Conservation (phyloP, 2,797 vertebrate genomes). For the Carduelis carduelis region DNA sequence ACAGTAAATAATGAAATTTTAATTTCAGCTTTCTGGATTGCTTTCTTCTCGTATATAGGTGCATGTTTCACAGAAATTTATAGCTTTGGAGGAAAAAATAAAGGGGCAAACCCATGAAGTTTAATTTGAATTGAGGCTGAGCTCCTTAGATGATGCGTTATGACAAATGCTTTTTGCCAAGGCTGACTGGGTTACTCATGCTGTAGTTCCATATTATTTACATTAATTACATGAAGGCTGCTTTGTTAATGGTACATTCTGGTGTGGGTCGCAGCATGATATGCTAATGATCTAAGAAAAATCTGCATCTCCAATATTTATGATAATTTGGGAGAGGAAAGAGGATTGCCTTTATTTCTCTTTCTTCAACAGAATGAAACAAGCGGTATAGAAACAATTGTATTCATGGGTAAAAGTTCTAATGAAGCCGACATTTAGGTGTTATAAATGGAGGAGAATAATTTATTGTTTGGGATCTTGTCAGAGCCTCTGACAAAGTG, state of each 20-base stretch:
- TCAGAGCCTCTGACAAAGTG: slow-evolving; percentile 67
- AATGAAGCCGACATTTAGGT: slow-evolving; percentile 68
- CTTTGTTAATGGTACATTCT: slow-evolving; percentile 86
- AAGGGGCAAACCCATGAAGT: slow-evolving; percentile 79
- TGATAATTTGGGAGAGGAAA: slow-evolving; percentile 81
- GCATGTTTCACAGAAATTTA: slow-evolving; percentile 89
- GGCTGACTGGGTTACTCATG: slow-evolving; percentile 86
- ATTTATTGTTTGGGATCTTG: slow-evolving; percentile 65
- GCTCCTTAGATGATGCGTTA: slow-evolving; percentile 81
- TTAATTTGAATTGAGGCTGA: slow-evolving; percentile 83
- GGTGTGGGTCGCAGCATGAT: slow-evolving; percentile 84
- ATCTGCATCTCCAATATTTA: slow-evolving; percentile 85
- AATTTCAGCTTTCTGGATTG: slow-evolving; percentile 87
- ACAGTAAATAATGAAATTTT: slow-evolving; percentile 98
- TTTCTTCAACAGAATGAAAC: slow-evolving; percentile 69
- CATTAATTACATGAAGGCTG: slow-evolving; percentile 88
- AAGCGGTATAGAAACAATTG: slow-evolving; percentile 67
- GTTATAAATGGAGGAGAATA: slow-evolving; percentile 63
- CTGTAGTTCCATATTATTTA: slow-evolving; percentile 86
- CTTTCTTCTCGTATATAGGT: slow-evolving; percentile 81
- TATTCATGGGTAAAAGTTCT: slow-evolving; percentile 70
- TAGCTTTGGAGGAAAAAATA: slow-evolving; percentile 75
- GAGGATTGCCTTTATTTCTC: slow-evolving; percentile 76
- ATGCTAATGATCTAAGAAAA: slow-evolving; percentile 85
- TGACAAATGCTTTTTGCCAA: slow-evolving; percentile 89